Evolutionary conservation across 2,113 vertebrate genomes (phyloP).

Genomic region (Zosterops lateralis): DNA sequence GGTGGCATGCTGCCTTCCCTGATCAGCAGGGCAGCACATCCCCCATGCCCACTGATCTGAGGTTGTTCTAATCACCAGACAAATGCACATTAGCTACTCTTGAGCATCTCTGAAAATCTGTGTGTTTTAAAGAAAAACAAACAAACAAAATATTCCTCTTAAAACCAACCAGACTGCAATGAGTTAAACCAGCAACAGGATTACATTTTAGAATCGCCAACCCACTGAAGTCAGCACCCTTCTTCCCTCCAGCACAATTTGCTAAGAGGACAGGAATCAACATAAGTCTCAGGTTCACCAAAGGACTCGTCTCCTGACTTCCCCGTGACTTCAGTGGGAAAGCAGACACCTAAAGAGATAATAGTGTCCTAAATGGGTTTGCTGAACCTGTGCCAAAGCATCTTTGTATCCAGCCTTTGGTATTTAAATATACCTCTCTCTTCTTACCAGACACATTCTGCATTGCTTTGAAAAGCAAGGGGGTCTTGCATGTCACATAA

Average conservation of each 20-base stretch:
- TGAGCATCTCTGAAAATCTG: neutral
- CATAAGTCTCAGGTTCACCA: slow-evolving; percentile 40
- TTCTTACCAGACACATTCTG: neutral
- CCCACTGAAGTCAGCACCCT: slow-evolving; percentile 43
- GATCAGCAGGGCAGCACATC: neutral
- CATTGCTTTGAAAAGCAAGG: neutral
- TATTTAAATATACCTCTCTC: neutral
- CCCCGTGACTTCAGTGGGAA: slow-evolving; percentile 58
- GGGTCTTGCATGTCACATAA: neutral
- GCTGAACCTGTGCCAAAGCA: slow-evolving; percentile 39
- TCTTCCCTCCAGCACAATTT: slow-evolving; percentile 47
- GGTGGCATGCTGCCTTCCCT: neutral
- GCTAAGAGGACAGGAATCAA: slow-evolving; percentile 48
- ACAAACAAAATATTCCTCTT: neutral
- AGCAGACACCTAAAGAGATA: slow-evolving; percentile 51
- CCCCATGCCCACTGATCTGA: neutral
- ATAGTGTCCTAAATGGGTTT: slow-evolving; percentile 44
- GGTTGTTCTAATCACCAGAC: neutral
- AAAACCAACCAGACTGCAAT: neutral
- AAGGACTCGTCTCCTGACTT: slow-evolving; percentile 57
- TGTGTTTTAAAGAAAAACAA: neutral
- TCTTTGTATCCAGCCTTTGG: slow-evolving; percentile 26
- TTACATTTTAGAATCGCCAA: neutral
- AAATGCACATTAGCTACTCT: neutral
- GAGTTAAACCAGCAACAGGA: neutral